Conservation (phyloP, 1,140 invertebrate species). For the Drosophila lacteicornis region DNA sequence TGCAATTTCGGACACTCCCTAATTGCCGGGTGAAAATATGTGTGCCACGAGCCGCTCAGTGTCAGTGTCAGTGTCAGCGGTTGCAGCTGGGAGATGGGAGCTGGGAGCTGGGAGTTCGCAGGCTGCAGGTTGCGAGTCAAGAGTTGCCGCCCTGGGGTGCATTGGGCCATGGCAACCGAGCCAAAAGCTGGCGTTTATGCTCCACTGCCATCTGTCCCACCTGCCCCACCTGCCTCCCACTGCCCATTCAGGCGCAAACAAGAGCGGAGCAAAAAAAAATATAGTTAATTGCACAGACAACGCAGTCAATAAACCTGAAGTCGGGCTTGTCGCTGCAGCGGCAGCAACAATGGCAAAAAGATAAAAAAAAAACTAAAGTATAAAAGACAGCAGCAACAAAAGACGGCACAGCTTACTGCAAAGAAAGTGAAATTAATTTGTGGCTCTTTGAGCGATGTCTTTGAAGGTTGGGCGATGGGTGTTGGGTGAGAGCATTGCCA, state of each 20-base stretch:
- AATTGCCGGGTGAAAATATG: constrained; percentile 70
- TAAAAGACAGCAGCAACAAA: constrained; percentile 29
- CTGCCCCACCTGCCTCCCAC: constrained; percentile 22
- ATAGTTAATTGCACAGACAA: constrained; percentile 64
- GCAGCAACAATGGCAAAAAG: constrained; percentile 62
- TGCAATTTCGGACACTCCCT: constrained; percentile 24
- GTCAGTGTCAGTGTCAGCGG: constrained; percentile 34
- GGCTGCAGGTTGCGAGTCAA: not conserved
- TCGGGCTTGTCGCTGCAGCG: constrained; percentile 41
- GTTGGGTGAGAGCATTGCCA: constrained; percentile 34
- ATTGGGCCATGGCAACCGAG: constrained; percentile 40
- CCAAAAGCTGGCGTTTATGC: constrained; percentile 39
- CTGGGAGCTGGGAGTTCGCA: not conserved
- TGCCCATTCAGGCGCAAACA: constrained; percentile 49
- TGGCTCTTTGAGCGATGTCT: constrained; percentile 33
- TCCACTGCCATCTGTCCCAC: constrained; percentile 30
- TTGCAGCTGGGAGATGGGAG: not conserved
- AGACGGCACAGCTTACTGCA: constrained; percentile 41
- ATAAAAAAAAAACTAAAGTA: not conserved
- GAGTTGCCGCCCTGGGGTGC: constrained; percentile 45
- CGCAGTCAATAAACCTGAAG: constrained; percentile 76
- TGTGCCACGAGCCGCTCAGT: constrained; percentile 39
- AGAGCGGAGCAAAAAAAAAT: constrained; percentile 21
- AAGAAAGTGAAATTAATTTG: constrained; percentile 80
- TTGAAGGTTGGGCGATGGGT: constrained; percentile 11